Evolutionary conservation across 1,140 invertebrate genomes (phyloP).

Genomic region (Sminthurides bifidus): DNA sequence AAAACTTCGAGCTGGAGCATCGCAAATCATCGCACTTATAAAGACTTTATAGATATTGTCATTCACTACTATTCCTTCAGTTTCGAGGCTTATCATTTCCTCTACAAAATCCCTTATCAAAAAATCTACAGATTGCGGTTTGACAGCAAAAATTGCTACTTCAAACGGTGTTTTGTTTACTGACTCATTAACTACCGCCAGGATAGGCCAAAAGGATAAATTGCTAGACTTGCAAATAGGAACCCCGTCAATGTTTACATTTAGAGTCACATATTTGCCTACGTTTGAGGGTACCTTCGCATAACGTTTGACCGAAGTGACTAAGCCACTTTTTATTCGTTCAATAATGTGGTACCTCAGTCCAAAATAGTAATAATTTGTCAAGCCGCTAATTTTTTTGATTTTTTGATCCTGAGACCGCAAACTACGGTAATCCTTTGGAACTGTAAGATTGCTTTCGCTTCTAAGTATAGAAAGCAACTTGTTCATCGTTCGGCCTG

Average conservation of each 20-base stretch:
- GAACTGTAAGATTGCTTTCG: too few species aligned
- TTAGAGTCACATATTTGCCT: background rate
- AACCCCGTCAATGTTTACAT: conserved; percentile 10
- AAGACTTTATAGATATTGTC: background rate
- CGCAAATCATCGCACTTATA: background rate
- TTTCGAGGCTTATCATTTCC: background rate
- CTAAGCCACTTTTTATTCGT: too few species aligned
- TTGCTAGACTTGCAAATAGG: conserved; percentile 8
- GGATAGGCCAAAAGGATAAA: conserved; percentile 17
- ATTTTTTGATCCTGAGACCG: too few species aligned
- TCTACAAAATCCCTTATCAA: background rate
- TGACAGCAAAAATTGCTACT: conserved; percentile 1
- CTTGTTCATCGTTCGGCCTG: too few species aligned
- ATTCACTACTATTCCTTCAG: background rate
- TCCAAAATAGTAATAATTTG: too few species aligned
- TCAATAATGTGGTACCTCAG: too few species aligned
- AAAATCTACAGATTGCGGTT: background rate
- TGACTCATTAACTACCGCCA: background rate
- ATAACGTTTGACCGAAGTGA: too few species aligned
- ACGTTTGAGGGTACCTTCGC: too few species aligned
- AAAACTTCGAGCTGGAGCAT: background rate
- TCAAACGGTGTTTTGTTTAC: conserved; percentile 2
- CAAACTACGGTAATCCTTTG: too few species aligned
- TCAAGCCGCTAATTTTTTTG: too few species aligned
- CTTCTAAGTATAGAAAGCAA: too few species aligned